Base-by-base conservation (phyloP, 2,113 vertebrate species). In the Agapornis roseicollis region DNA sequence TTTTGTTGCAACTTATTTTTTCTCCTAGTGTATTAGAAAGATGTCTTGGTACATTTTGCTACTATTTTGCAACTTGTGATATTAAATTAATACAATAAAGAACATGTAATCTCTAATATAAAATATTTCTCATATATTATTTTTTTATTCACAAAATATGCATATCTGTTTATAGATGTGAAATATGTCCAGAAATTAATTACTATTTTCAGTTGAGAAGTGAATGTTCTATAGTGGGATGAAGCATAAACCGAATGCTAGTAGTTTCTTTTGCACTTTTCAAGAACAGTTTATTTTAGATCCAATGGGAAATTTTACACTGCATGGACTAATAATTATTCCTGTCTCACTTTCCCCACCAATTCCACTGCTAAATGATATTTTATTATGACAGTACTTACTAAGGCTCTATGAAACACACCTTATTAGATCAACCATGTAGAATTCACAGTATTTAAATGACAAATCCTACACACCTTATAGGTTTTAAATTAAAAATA, bases 401-500 rank as follows among this genome's bases (percentile, higher is more conserved):
- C 29, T 76, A 95, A 82, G 16, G 20, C 23, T 77, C 85, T 92
- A 44, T 61, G 70, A 50, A 80, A 35, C 31, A 85, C 65, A 96
- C 50, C 10, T 35, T 80, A 85, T 87, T 94, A 88, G 37, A 93
- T 71, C 42, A 85, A 49, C 83, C 55, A 83, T 94, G 80, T 73
- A 92, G n/a, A 96, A 94, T 87, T 97, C 60, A 93, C 10, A 65
- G 13, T 83, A 92, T 94, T 94, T 88, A 93, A 97, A 94, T 80
- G 29, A 97, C 85, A 94, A 89, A 69, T 83, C 68, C 24, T 92
- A 74, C 42, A 88, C 19, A 85, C 27, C 13, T 93, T 88, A 37
- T 63, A 88, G 47, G 61, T 14, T 72, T 6, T 91, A 97, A 97
- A 89, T 95, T 96, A 90, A 82, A 80, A 86, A 70, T 50, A 46